Base-by-base conservation (phyloP, 2,888 invertebrate genomes). In the Ectemnius cavifrons region DNA sequence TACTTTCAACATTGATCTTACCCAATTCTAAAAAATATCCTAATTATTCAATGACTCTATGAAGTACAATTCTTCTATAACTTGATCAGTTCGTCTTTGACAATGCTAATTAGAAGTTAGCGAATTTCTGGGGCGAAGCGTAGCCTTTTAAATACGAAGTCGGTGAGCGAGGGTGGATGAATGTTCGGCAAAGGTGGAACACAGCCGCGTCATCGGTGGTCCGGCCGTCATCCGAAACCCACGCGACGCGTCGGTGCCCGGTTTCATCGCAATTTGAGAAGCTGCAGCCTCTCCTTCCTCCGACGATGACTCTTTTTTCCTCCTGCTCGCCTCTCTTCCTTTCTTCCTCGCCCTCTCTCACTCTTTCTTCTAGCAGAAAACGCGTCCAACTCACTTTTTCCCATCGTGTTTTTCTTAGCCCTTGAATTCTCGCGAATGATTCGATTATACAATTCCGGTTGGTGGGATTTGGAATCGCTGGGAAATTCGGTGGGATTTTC, bases 181-280 rank as follows among this genome's bases (percentile, higher is more conserved):
- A 79, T 75, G 66, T 74, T 71, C 71, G 68, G 69, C 71, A 70
- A 79, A 79, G 67, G 72, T 65, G 71, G 73, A 78, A 73, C 78
- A 75, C 74, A 75, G 81, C 83, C 90, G 37, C 37, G 82, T 85
- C 90, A 89, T 89, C 89, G 91, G 91, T 91, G 91, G 91, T 91
- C 91, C 83, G 78, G 81, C 80, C 86, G 90, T 89, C 85, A 91
- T 84, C 86, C 85, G 91, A 91, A 90, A 90, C 90, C 86, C 83
- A 78, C 79, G 79, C 84, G 84, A 84, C 82, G 82, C 83, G 77
- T 80, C 69, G 89, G 91, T 91, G 91, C 90, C 84, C 75, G 89
- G 89, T 91, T 90, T 89, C 90, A 88, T 86, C 85, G 90, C 90
- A 91, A 90, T 90, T 90, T 88, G 91, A 91, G 90, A 90, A 85